Conservation (phyloP, 2,888 invertebrate species). For the Aporophyla nigra region DNA sequence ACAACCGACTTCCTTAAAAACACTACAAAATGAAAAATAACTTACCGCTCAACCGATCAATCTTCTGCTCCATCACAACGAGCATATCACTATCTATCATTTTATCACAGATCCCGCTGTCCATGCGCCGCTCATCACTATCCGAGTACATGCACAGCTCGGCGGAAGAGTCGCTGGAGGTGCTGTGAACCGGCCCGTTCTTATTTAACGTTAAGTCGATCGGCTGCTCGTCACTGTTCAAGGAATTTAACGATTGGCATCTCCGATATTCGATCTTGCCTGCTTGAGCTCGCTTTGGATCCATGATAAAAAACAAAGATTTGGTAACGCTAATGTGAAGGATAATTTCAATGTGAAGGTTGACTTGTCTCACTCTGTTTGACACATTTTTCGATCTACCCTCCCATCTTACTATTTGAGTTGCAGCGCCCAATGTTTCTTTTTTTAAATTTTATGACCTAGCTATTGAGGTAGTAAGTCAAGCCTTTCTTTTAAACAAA, state of each 20-base stretch:
- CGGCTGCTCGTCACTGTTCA: slow-evolving; percentile 47
- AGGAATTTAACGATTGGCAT: slow-evolving; percentile 53
- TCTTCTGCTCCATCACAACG: slow-evolving; percentile 77
- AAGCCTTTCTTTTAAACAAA: neutral
- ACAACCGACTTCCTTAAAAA: no score
- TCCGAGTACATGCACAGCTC: slow-evolving; percentile 70
- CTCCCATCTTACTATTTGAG: neutral
- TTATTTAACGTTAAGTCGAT: slow-evolving; percentile 32
- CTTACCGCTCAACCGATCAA: slow-evolving; percentile 80
- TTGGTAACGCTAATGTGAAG: neutral
- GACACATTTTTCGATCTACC: slow-evolving; percentile 23
- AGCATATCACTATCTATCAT: slow-evolving; percentile 69
- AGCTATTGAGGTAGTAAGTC: neutral
- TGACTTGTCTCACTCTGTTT: neutral
- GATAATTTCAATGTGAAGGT: slow-evolving; percentile 7
- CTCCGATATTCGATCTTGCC: slow-evolving; percentile 15
- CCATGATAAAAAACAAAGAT: slow-evolving; percentile 30
- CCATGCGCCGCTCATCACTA: slow-evolving; percentile 61
- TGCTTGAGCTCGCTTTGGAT: slow-evolving; percentile 19
- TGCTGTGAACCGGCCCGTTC: slow-evolving; percentile 46
- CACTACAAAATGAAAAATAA: no score
- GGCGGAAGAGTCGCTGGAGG: slow-evolving; percentile 71
- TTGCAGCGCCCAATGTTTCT: neutral
- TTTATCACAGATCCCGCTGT: slow-evolving; percentile 70
- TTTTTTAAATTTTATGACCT: neutral